Conservation (phyloP, 2,888 invertebrate genomes). For the Drosophila testacea region DNA sequence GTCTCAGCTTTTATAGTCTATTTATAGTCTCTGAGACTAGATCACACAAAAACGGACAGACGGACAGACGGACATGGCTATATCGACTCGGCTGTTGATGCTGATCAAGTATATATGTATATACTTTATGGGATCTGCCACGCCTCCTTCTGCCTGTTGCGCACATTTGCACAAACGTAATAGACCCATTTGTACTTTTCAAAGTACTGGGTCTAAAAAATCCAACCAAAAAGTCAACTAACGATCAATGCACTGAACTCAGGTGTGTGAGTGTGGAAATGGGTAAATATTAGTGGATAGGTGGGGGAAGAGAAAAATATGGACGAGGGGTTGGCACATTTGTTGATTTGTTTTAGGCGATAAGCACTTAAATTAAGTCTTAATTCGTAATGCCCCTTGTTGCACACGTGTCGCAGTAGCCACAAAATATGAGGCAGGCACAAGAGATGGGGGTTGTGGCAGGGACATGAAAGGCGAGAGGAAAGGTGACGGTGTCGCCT, state of each 20-base stretch:
- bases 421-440: constrained; percentile 19
- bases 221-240: constrained; percentile 12
- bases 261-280: constrained; percentile 9
- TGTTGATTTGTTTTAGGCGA: constrained; percentile 82
- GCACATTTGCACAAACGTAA: no score
- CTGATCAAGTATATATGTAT: no score
- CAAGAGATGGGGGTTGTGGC: neutral
- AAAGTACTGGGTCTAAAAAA: neutral
- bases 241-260: constrained; percentile 12
- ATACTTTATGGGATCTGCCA: no score
- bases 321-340: constrained; percentile 24
- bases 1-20: no score
- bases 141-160: no score
- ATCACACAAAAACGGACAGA: no score
- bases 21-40: no score
- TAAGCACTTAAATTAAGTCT: constrained; percentile 84
- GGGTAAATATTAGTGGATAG: neutral
- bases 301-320: neutral
- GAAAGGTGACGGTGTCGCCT: constrained; percentile 40
- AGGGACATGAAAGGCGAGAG: neutral
- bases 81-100: no score
- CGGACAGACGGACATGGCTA: no score
- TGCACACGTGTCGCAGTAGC: constrained; percentile 80
- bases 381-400: constrained; percentile 83
- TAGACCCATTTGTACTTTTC: no score